Conservation (phyloP, 2,888 invertebrate species). For the Pseudoips prasinana region DNA sequence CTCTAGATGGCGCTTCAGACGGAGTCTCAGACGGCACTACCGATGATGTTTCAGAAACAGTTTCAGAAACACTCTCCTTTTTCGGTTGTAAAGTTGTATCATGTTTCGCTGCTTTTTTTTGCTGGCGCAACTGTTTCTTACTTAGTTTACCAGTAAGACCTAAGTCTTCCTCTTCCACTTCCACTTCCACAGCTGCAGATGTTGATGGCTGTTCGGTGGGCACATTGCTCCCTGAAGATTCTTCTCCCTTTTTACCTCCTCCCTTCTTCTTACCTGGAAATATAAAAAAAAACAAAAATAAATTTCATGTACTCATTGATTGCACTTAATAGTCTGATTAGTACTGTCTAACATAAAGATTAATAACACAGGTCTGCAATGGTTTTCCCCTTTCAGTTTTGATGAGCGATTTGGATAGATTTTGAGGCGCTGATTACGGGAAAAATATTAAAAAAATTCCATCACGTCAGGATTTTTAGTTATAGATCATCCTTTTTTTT, state of each 20-base stretch:
- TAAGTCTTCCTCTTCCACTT: slow-evolving; percentile 16
- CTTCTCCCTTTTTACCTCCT: slow-evolving; percentile 25
- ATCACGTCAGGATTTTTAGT: too few species aligned
- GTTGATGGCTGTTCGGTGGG: slow-evolving; percentile 18
- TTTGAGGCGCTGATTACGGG: too few species aligned
- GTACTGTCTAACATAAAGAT: too few species aligned
- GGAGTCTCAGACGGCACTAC: slow-evolving; percentile 7
- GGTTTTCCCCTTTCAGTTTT: too few species aligned
- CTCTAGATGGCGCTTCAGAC: slow-evolving; percentile 9
- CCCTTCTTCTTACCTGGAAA: slow-evolving; percentile 35
- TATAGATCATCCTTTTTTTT: too few species aligned
- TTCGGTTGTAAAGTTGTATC: slow-evolving; percentile 22
- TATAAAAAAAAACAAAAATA: too few species aligned
- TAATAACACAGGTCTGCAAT: too few species aligned
- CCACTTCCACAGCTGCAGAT: slow-evolving; percentile 4
- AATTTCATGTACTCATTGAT: too few species aligned
- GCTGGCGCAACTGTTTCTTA: slow-evolving; percentile 26
- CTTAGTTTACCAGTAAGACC: slow-evolving; percentile 22
- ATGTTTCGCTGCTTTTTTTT: slow-evolving; percentile 29
- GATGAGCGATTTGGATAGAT: too few species aligned
- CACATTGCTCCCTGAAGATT: slow-evolving; percentile 9
- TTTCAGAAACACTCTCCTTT: slow-evolving; percentile 1
- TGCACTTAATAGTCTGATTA: too few species aligned
- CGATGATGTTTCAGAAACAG: slow-evolving; percentile 3
- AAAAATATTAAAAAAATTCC: too few species aligned